phyloP scores from a whole-genome alignment of 2,113 vertebrate genomes.

The Menura novaehollandiae region DNA sequence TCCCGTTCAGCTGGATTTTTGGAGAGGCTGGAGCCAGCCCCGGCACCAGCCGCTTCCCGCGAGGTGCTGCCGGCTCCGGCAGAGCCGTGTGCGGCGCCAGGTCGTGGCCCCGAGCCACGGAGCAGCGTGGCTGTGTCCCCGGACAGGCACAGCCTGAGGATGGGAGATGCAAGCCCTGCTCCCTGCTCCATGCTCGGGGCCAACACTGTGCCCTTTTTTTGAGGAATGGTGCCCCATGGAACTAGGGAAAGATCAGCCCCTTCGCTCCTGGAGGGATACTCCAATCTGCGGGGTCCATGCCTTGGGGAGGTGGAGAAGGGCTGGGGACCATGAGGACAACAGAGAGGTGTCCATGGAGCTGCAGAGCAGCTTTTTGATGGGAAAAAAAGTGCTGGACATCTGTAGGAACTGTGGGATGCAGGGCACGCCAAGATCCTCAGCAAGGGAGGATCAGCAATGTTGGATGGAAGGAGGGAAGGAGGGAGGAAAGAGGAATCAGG shows the following conservation, averaged over 20 bases:
- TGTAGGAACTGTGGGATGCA: not conserved
- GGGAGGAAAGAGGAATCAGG: not conserved
- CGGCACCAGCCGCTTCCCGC: not conserved
- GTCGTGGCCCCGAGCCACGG: not conserved
- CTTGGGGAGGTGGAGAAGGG: not conserved
- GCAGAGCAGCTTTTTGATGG: not conserved
- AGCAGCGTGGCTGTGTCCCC: not conserved
- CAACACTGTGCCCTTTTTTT: fast-evolving
- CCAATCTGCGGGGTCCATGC: fast-evolving
- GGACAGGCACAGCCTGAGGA: not conserved
- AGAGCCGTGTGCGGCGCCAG: not conserved
- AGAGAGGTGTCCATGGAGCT: not conserved
- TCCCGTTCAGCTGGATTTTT: slow-evolving; percentile 55
- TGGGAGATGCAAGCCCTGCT: fast-evolving
- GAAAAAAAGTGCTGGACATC: not conserved
- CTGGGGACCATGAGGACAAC: not conserved
- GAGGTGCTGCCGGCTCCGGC: not conserved
- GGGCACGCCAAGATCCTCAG: fast-evolving
- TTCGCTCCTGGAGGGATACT: not conserved
- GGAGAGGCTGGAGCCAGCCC: slow-evolving; percentile 30
- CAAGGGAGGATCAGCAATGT: not conserved
- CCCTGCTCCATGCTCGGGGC: not conserved
- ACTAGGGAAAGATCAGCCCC: not conserved
- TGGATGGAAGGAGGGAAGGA: not conserved
- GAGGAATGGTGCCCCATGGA: fast-evolving